Conservation (phyloP, 2,113 vertebrate species). For the Cyphomyrus discorhynchus region DNA sequence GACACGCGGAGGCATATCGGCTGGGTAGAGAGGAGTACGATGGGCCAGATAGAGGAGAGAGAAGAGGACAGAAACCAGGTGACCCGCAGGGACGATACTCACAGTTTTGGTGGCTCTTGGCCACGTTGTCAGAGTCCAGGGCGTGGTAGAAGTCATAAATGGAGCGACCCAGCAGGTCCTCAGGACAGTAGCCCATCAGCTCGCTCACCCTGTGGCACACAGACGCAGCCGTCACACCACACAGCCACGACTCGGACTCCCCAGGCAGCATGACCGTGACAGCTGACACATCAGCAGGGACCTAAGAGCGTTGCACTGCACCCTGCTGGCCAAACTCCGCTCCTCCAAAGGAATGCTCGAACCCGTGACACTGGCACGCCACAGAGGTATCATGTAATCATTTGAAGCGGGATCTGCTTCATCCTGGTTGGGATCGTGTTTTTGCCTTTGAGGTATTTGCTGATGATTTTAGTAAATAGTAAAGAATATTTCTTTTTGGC, state of each 20-base stretch:
- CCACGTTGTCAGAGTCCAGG: constrained; percentile 85
- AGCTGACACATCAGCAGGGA: neutral
- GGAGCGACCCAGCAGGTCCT: constrained; percentile 88
- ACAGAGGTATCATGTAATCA: neutral
- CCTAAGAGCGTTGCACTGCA: neutral
- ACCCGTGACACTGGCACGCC: neutral
- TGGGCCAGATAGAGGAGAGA: neutral
- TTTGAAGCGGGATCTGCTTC: neutral
- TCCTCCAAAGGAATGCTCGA: neutral
- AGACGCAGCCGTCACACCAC: neutral
- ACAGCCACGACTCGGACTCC: neutral
- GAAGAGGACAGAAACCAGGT: neutral
- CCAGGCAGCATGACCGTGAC: neutral
- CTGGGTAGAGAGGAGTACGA: neutral
- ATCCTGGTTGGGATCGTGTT: neutral
- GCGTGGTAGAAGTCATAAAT: constrained; percentile 94
- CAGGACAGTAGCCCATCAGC: constrained; percentile 86
- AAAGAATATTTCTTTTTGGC: neutral
- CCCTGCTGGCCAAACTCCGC: neutral
- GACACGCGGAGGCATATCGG: neutral
- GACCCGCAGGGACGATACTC: constrained; percentile 42
- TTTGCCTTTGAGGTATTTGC: neutral
- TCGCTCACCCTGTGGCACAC: constrained; percentile 74
- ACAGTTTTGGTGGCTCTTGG: constrained; percentile 93
- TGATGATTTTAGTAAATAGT: constrained; percentile 2